Base-by-base conservation (phyloP, 2,113 vertebrate species). In the Conger conger region DNA sequence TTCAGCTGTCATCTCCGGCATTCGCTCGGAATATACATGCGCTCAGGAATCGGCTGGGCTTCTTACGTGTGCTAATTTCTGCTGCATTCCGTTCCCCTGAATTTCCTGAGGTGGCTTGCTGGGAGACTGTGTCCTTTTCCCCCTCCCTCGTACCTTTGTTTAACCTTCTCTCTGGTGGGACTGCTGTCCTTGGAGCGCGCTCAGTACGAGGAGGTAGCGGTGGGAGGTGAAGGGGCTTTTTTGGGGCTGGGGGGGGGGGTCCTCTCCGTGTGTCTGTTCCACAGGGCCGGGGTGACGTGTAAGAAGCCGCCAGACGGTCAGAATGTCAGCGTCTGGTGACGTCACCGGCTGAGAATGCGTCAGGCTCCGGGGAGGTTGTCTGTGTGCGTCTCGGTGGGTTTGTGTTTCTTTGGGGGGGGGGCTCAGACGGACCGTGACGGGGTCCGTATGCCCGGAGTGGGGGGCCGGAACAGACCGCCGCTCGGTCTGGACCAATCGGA, bases 271-370 rank as follows among this genome's bases (percentile, higher is more conserved):
- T 13, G 9, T 13, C 15, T 50, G 40, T 53, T 11, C 53, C 45
- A 18, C 33, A n/a, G 45, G 20, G 7, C 3, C 50, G 7, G 50
- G 81, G 50, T 60, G 27, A 50, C n/a, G 82, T 40, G 57, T 18
- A 0, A 27, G 30, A 4, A 76, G 38, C 35, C 35, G 38, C 37
- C 82, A 83, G 82, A 83, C 68, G n/a, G n/a, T 83, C 40, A 33
- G 30, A 68, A 73, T 78, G 42, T 42, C 42, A 79, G 50, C 9
- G 16, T 63, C 17, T 23, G 13, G 20, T 85, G 79, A 81, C 76
- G 42, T 85, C 60, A 85, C 40, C 35, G 30, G 15, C 79, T 77
- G 68, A 60, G 76, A 30, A 84, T 79, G 40, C 9, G 30, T 45
- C n/a, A 33, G 42, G n/a, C 38, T 7, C 4, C 13, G 68, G 30